phyloP scores from a whole-genome alignment of 2,797 vertebrate species.

The Phylloscopus collybita region DNA sequence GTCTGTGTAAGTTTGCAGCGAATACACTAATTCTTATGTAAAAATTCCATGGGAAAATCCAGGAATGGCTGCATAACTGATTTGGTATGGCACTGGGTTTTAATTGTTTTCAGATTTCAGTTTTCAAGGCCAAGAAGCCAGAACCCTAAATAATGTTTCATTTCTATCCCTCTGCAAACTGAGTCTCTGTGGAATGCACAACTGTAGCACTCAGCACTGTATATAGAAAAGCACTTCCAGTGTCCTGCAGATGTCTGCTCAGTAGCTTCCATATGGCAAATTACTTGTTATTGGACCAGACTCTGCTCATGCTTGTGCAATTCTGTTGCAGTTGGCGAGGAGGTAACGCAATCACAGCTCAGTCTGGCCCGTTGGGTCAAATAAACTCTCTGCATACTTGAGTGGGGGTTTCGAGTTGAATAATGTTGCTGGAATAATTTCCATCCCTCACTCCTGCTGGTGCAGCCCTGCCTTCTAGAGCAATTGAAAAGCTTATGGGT shows the following conservation, averaged over 20 bases:
- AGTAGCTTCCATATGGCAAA: conserved; percentile 74
- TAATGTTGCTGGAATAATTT: conserved; percentile 42
- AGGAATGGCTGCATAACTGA: conserved; percentile 73
- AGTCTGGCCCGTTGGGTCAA: conserved; percentile 48
- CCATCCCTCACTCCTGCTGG: not conserved
- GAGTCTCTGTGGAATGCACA: conserved; percentile 61
- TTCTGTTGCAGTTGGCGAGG: conserved; percentile 62
- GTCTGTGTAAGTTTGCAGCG: conserved; percentile 34
- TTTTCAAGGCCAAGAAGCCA: conserved; percentile 70
- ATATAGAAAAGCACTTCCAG: conserved; percentile 63
- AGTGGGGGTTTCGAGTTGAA: conserved; percentile 44
- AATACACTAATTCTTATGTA: conserved; percentile 69
- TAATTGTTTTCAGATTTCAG: conserved; percentile 76
- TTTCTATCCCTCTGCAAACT: conserved; percentile 50
- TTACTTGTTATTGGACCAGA: conserved; percentile 68
- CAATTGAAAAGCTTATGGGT: not conserved
- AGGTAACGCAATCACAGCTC: conserved; percentile 37
- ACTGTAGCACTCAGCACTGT: conserved; percentile 49
- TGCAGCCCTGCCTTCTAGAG: not conserved
- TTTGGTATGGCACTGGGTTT: conserved; percentile 74
- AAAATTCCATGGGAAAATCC: conserved; percentile 78
- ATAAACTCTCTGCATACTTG: conserved; percentile 41
- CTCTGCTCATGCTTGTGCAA: conserved; percentile 59
- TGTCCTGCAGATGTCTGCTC: conserved; percentile 74
- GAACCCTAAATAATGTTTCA: conserved; percentile 62